These are phyloP conservation scores for Euthynnus affinis DNA, from an alignment of 2,797 vertebrate genomes.

Conservation along the genomic window DNA sequence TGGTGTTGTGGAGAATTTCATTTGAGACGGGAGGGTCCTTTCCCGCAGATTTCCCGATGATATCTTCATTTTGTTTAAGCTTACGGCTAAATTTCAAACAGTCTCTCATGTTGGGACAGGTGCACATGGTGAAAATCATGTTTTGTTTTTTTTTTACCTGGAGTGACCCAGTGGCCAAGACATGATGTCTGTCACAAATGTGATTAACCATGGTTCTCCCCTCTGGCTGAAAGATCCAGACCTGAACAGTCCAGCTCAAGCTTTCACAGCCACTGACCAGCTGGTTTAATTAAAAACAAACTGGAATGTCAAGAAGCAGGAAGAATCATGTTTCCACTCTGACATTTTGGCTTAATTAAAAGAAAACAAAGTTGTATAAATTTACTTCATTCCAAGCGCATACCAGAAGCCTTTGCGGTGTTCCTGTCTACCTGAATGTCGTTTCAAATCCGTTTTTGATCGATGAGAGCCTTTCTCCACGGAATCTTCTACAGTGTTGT, in stretches of 20 bases:
- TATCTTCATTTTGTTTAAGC: conserved; percentile 38
- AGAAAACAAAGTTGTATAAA: conserved; percentile 5
- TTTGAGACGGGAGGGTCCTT: conserved; percentile 38
- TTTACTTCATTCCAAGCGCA: background rate
- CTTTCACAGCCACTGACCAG: background rate
- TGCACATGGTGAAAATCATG: conserved; percentile 20
- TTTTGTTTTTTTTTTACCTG: conserved; percentile 29
- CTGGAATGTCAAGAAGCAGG: background rate
- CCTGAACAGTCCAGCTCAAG: conserved; percentile 4
- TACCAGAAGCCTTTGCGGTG: background rate
- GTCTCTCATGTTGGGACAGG: background rate
- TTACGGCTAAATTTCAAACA: conserved; percentile 22
- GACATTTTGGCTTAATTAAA: conserved; percentile 16
- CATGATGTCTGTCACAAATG: conserved; percentile 27
- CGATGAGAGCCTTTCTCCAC: conserved; percentile 19
- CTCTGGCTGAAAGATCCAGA: conserved; percentile 34
- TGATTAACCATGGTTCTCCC: conserved; percentile 29
- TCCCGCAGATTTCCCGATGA: conserved; percentile 29
- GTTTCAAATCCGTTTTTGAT: conserved; percentile 47
- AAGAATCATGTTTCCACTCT: conserved; percentile 7
- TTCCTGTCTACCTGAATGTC: conserved; percentile 28
- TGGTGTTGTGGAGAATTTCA: conserved; percentile 39
- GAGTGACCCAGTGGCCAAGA: conserved; percentile 22
- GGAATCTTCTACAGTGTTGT: conserved; percentile 23
- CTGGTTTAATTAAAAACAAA: conserved; percentile 33